Evolutionary conservation across 2,797 vertebrate species (phyloP).

Genomic region (Enteromius fasciolatus): DNA sequence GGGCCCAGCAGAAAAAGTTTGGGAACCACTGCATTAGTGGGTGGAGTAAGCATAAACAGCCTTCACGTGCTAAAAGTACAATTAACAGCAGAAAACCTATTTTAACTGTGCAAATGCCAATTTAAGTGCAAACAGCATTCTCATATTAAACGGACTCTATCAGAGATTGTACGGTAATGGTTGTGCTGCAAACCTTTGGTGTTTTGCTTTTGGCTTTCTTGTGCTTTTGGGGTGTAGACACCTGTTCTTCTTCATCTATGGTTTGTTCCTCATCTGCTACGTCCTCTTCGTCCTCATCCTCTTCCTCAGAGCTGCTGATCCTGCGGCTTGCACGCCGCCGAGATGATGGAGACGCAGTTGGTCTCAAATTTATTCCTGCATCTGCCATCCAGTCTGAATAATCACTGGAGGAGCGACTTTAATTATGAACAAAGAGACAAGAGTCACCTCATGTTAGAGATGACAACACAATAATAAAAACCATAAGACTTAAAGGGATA

Average conservation of each 20-base stretch:
- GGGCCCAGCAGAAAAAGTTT: too few species aligned
- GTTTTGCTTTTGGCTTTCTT: constrained; percentile 75
- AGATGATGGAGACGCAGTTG: constrained; percentile 81
- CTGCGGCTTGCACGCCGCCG: constrained; percentile 77
- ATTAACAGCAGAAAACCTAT: too few species aligned
- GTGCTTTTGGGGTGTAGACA: constrained; percentile 68
- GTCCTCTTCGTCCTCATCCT: constrained; percentile 73
- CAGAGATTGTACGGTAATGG: not conserved
- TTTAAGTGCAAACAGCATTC: too few species aligned
- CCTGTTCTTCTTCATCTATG: constrained; percentile 79
- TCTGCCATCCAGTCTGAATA: constrained; percentile 97
- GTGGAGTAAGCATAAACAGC: too few species aligned
- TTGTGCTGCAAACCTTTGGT: constrained; percentile 68
- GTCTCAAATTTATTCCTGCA: constrained; percentile 89
- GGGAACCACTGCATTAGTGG: too few species aligned
- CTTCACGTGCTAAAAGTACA: too few species aligned
- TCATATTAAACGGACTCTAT: too few species aligned
- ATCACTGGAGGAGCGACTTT: constrained; percentile 88
- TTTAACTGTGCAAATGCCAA: too few species aligned
- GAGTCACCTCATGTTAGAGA: not conserved
- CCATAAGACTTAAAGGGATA: not conserved
- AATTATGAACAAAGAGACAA: constrained; percentile 33
- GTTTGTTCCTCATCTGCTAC: constrained; percentile 70
- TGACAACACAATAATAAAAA: not conserved
- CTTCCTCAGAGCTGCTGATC: constrained; percentile 86